Evolutionary conservation across 2,113 vertebrate species (phyloP).

Genomic region (Lepisosteus oculatus): DNA sequence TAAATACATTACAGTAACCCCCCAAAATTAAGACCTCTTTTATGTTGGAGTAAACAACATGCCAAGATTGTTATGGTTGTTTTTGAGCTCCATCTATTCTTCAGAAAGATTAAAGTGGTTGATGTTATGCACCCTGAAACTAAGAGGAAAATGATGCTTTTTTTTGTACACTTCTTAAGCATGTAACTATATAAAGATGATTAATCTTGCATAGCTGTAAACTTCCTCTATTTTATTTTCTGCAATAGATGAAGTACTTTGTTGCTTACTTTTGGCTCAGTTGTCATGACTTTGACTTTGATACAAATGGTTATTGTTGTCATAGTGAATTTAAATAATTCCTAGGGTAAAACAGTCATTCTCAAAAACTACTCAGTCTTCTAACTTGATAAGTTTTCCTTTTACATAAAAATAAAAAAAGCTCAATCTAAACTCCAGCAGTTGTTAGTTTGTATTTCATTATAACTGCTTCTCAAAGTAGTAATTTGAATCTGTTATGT

Average conservation of each 20-base stretch:
- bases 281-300: not conserved
- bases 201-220: constrained; percentile 5
- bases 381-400: not conserved
- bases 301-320: not conserved
- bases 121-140: not conserved
- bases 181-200: not conserved
- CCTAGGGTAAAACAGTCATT: not conserved
- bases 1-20: too few species aligned
- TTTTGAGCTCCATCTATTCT: not conserved
- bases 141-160: not conserved
- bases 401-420: too few species aligned
- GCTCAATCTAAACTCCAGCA: not conserved
- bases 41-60: too few species aligned
- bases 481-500: too few species aligned
- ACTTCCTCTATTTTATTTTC: not conserved
- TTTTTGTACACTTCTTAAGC: not conserved
- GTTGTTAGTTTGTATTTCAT: not conserved
- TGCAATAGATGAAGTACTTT: not conserved
- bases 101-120: not conserved
- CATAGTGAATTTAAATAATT: not conserved
- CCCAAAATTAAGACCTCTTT: too few species aligned
- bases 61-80: not conserved
- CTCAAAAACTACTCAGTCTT: not conserved
- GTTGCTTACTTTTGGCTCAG: too few species aligned
- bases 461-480: too few species aligned